Conservation (phyloP, 2,113 vertebrate genomes). For the Castor canadensis region DNA sequence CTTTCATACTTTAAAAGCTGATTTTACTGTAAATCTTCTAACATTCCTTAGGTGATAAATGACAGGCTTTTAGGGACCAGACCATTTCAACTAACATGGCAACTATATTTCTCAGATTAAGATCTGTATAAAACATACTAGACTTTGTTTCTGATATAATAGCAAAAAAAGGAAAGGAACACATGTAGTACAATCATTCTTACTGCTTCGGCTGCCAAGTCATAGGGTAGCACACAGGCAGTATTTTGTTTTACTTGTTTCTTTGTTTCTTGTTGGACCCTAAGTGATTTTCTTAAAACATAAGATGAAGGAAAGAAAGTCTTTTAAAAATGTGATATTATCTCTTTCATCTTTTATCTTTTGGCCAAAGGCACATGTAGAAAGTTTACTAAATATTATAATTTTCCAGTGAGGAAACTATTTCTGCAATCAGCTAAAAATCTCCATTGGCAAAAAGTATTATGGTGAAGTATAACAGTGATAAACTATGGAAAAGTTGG, state of each 20-base stretch:
- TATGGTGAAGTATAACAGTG: no score
- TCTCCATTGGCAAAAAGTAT: background rate
- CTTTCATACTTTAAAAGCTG: conserved; percentile 84
- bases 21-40: conserved; percentile 85
- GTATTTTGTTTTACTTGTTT: background rate
- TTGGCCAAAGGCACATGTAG: background rate
- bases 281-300: background rate
- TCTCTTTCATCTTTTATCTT: background rate
- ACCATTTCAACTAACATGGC: conserved; percentile 61
- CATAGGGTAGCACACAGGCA: background rate
- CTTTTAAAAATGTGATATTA: background rate
- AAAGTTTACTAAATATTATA: background rate
- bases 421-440: background rate
- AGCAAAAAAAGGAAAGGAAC: background rate
- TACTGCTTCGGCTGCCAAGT: background rate
- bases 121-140: conserved; percentile 70
- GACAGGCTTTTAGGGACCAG: conserved; percentile 74
- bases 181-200: background rate
- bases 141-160: conserved; percentile 42
- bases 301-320: background rate
- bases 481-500: background rate
- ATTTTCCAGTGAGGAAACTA: background rate
- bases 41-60: conserved; percentile 82
- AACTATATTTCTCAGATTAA: conserved; percentile 71
- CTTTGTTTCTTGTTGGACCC: background rate